Evolutionary conservation across 2,113 vertebrate species (phyloP), one percentile per base, ranked within the genome.

Genomic region (Ciconia boyciana): DNA sequence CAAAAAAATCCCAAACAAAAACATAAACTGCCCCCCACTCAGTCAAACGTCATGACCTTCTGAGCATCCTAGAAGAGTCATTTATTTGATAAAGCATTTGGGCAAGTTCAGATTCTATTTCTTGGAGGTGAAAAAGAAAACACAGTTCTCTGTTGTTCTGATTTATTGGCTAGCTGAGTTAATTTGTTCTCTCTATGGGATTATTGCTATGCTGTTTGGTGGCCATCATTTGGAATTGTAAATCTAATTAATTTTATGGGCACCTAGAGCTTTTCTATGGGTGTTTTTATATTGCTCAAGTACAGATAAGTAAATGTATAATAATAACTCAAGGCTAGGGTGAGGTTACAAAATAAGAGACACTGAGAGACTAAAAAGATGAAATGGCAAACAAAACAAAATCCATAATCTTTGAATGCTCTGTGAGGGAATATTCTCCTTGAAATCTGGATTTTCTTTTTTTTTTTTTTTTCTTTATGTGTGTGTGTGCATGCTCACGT

Each of bases 241-340:
- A 87, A 89, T 90, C 85, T 89, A 90, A 92, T 90, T 88, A 94
- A 87, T 87, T 96, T 95, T 78, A 93, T 81, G 57, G 41, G 39
- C 34, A 92, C n/a, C 55, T 83, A 83, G 41, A 77, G 55, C 18
- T 95, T 91, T 95, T 62, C n/a, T 55, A 17, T 68, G 34, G 29
- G 9, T 74, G 55, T 32, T 76, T 77, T 88, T 66, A 41, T 81
- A 29, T 22, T 22, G n/a, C 22, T 83, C 19, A 90, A 51, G 26
- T 55, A 26, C 25, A 94, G n/a, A 86, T 48, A 95, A 93, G 93
- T 76, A 83, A 41, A 86, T 32, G 5, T 49, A 44, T 70, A 81
- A 83, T 61, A 94, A 90, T 52, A 92, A 78, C 83, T 21, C 28
- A 81, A 83, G 14, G 7, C 12, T 19, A 72, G 21, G 25, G 22